Conservation (phyloP, 2,113 vertebrate species). For the Xyrauchen texanus region DNA sequence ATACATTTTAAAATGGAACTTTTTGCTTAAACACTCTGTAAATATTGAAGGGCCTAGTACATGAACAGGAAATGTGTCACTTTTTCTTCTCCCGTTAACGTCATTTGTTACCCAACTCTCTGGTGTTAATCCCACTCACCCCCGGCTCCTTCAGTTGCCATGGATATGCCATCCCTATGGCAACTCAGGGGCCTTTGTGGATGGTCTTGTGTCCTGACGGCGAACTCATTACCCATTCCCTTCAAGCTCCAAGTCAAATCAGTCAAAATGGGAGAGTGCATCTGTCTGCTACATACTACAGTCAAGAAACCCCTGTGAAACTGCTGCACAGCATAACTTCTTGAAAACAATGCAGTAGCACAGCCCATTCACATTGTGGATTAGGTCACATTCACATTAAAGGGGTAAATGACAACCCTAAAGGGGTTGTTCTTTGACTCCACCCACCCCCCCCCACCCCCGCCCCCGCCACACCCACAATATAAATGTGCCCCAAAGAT, state of each 20-base stretch:
- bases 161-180: conserved; percentile 80
- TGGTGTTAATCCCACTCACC: conserved; percentile 69
- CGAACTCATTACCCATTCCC: conserved; percentile 67
- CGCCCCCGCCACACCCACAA: too few species aligned
- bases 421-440: too few species aligned
- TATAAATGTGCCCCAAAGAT: too few species aligned
- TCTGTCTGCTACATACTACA: conserved; percentile 8
- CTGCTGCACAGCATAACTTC: neutral
- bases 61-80: conserved; percentile 58
- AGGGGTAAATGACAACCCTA: too few species aligned
- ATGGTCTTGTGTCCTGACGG: conserved; percentile 66
- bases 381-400: neutral
- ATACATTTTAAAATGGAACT: conserved; percentile 20
- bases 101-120: conserved; percentile 69
- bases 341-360: neutral
- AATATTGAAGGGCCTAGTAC: conserved; percentile 24
- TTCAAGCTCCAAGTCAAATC: conserved; percentile 64
- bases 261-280: conserved; percentile 60
- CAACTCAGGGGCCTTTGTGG: conserved; percentile 71
- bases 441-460: too few species aligned
- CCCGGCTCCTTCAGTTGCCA: conserved; percentile 71
- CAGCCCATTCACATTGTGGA: neutral
- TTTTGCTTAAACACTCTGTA: conserved; percentile 35
- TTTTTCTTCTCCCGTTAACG: conserved; percentile 57
- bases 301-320: neutral